A percentile compares a stretch with the other conserved stretches of the same genome.
These are phyloP conservation scores for Tipula confusa DNA, from an alignment of 2,888 invertebrate species.

Conservation along the genomic window DNA sequence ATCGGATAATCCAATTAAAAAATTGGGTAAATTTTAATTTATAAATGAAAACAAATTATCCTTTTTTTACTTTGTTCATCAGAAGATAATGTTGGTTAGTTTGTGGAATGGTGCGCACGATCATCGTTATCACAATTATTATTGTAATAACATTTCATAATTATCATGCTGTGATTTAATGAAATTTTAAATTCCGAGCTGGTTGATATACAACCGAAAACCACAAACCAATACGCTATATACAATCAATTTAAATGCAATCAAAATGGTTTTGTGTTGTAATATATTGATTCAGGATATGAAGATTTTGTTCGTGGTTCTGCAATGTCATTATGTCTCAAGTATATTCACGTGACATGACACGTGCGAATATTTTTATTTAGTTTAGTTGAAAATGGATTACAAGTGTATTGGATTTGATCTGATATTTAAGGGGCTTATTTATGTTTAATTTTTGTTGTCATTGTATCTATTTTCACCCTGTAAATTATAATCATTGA, in stretches of 20 bases:
- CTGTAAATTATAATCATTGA: neutral
- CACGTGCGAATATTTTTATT: conserved; percentile 26
- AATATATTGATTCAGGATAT: neutral
- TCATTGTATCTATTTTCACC: conserved; percentile 3
- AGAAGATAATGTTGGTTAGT: neutral
- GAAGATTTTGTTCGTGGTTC: neutral
- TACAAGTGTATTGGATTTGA: conserved; percentile 8
- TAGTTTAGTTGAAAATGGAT: neutral
- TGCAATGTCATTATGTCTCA: neutral
- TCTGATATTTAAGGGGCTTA: neutral
- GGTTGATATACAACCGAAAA: neutral
- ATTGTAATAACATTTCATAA: neutral
- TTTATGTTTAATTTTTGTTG: neutral
- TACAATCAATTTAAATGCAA: neutral
- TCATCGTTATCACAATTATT: neutral
- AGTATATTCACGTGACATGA: conserved; percentile 27
- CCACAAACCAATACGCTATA: neutral
- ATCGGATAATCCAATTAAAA: neutral
- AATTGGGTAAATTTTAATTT: neutral
- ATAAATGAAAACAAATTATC: conserved; percentile 20
- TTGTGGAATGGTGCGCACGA: neutral
- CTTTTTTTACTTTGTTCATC: neutral
- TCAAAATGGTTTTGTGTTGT: too few relatives aligned
- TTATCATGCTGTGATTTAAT: conserved; percentile 1
- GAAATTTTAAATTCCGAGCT: neutral